Percentiles rank a stretch among this genome's conserved stretches.
Conservation (phyloP, 2,797 vertebrate species). For the Caiman crocodilus region DNA sequence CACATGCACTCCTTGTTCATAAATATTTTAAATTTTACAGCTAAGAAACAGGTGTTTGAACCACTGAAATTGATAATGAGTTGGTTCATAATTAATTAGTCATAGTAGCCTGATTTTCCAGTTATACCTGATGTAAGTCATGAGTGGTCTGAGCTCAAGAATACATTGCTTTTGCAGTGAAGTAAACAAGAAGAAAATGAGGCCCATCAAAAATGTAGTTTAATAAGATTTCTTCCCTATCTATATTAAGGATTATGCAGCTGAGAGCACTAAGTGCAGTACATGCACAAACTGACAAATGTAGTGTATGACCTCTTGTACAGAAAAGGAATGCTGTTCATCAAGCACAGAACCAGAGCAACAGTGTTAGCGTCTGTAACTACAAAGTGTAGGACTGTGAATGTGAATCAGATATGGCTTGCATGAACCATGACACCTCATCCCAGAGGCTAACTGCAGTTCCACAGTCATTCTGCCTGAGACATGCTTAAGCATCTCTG, state of each 20-base stretch:
- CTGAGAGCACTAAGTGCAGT: not conserved
- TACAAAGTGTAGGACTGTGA: not conserved
- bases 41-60: not conserved
- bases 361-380: not conserved
- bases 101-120: not conserved
- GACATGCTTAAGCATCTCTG: fast-evolving
- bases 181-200: not conserved
- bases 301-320: not conserved
- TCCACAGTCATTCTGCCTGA: not conserved
- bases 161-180: not conserved
- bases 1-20: not conserved
- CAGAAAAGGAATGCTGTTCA: not conserved
- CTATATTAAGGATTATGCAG: not conserved
- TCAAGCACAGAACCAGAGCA: not conserved
- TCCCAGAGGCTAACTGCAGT: not conserved
- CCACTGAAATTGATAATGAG: fast-evolving
- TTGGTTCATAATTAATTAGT: not conserved
- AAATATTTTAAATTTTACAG: not conserved
- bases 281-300: not conserved
- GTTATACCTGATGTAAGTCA: not conserved
- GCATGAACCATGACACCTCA: no score
- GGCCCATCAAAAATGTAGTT: not conserved
- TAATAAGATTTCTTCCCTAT: not conserved
- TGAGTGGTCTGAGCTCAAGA: not conserved
- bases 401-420: fast-evolving